Evolutionary conservation across 2,888 invertebrate genomes (phyloP), one percentile per base, ranked within the genome.

Genomic region (Sinelater perroti): DNA sequence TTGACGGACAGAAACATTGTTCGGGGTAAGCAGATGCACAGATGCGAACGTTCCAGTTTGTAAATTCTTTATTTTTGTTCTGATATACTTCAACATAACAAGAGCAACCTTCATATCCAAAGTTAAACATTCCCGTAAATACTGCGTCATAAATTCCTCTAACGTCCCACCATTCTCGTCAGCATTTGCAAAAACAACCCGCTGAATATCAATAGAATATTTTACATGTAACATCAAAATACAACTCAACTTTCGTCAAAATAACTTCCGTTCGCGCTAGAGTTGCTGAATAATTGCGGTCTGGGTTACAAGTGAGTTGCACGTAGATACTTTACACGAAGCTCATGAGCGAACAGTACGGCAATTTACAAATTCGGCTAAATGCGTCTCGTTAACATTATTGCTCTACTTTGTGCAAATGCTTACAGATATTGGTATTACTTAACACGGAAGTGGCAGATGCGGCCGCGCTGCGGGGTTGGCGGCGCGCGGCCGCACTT

Each of bases 381-480:
- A 31, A 40, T 38, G 42, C 50, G 42, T 52, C 20, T 21, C 24
- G 31, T 31, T 44, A 45, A 51, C 38, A 40, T 57, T 57, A 57
- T 57, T 57, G 57, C 57, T 57, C 52, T 47, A 52, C 46, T 16
- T 46, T 57, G 57, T 57, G 57, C 57, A 52, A 52, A 40, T 52
- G 33, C 35, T 54, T 46, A 46, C 14, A 40, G 33, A 40, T 31
- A 28, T 17, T 51, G 16, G 31, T 42, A 31, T 51, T 40, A 40
- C 47, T 36, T 14, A 54, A 36, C 30, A 28, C 20, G 35, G 26
- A 46, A 13, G 10, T 11, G 2, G 13, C 8, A 11, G 13, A 42
- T 17, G 44, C 10, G 16, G 11, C 45, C 31, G 38, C 45, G 46
- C 28, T 21, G 26, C 10, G 24, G 20, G 20, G 21, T 8, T 26